A percentile compares a stretch with the other conserved stretches of the same genome.
Conservation (phyloP, 23 tunicate genomes). For the Ascidia mentula region DNA sequence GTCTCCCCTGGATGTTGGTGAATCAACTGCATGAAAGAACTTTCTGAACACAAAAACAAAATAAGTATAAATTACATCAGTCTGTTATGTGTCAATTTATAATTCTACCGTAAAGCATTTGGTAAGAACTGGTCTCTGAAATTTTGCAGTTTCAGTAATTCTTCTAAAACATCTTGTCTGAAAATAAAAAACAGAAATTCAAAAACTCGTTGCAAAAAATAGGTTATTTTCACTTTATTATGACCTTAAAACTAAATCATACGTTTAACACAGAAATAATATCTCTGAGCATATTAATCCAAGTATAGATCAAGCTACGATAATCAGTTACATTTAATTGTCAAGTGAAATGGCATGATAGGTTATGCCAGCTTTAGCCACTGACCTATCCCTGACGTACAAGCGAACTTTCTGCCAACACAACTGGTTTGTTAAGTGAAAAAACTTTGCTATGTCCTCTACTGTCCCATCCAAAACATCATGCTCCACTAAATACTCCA, state of each 20-base stretch:
- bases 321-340: too few relatives aligned
- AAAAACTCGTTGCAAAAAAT: too few relatives aligned
- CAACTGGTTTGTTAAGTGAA: conserved; percentile 80
- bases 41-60: conserved; percentile 40
- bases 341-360: too few relatives aligned
- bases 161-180: conserved; percentile 85
- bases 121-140: conserved; percentile 96
- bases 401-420: conserved; percentile 91
- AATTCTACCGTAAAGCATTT: conserved; percentile 65
- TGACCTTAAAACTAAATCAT: not conserved
- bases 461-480: conserved; percentile 37
- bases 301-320: too few relatives aligned
- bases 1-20: conserved; percentile 84
- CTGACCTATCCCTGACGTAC: conserved; percentile 60
- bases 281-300: not conserved
- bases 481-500: conserved; percentile 66
- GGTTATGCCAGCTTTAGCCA: too few relatives aligned
- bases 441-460: conserved; percentile 68
- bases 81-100: not conserved
- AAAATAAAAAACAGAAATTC: too few relatives aligned
- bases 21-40: conserved; percentile 90
- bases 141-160: conserved; percentile 66
- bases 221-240: too few relatives aligned
- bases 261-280: not conserved
- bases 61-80: too few relatives aligned